phyloP scores from a whole-genome alignment of 2,888 invertebrate genomes.

The Oxyteleia sp. region DNA sequence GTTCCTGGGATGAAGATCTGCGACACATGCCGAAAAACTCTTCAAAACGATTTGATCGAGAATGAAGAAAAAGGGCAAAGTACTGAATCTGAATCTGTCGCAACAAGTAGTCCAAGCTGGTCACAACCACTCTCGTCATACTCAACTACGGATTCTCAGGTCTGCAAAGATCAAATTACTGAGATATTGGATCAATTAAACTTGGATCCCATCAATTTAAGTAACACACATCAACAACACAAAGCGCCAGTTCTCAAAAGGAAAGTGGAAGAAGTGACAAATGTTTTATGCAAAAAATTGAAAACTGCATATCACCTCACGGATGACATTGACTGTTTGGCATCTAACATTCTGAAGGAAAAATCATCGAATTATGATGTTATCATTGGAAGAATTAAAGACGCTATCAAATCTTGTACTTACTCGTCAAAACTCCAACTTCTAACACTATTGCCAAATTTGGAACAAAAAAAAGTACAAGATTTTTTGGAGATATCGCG shows the following conservation, averaged over 20 bases:
- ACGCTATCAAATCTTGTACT: conserved; percentile 19
- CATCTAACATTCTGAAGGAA: conserved; percentile 17
- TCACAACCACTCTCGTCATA: conserved; percentile 18
- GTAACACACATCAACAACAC: not conserved
- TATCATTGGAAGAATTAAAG: conserved; percentile 22
- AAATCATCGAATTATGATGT: conserved; percentile 24
- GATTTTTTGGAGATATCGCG: conserved; percentile 24
- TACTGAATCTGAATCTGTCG: conserved; percentile 11
- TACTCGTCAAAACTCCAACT: conserved; percentile 28
- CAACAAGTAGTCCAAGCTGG: conserved; percentile 10
- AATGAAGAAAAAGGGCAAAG: conserved; percentile 16
- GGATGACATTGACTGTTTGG: conserved; percentile 25
- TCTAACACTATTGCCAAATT: conserved; percentile 30
- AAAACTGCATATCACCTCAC: conserved; percentile 39
- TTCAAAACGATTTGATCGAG: conserved; percentile 13
- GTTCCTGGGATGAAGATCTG: conserved; percentile 28
- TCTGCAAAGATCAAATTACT: conserved; percentile 23
- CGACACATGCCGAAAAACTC: conserved; percentile 21
- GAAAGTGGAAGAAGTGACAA: conserved; percentile 23
- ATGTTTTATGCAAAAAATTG: conserved; percentile 20
- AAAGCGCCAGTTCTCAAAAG: conserved; percentile 20
- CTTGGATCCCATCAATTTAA: conserved; percentile 22
- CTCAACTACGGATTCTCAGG: conserved; percentile 22
- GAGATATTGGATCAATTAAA: conserved; percentile 32
- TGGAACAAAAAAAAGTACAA: conserved; percentile 31